These are phyloP conservation scores for Psephotus haematonotus DNA, from an alignment of 2,113 vertebrate genomes.

Conservation along the genomic window DNA sequence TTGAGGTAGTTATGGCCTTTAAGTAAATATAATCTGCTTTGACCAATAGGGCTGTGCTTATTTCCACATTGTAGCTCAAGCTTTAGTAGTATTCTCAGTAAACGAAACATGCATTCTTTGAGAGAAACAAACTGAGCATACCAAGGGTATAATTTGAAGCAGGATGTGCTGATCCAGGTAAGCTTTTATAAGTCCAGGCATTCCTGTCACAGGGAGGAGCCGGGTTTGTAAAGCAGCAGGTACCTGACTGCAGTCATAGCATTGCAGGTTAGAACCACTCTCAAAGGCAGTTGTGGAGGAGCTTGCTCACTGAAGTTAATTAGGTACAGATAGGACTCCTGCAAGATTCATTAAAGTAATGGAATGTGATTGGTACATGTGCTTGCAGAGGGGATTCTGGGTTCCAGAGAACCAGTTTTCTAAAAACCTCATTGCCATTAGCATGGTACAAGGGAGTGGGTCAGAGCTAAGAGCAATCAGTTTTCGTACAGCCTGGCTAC, in stretches of 20 bases:
- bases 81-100: not conserved
- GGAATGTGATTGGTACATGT: not conserved
- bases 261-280: accelerated
- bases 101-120: not conserved
- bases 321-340: not conserved
- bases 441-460: not conserved
- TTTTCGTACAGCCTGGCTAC: not conserved
- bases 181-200: not conserved
- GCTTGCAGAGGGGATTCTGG: not conserved
- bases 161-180: not conserved
- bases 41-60: not conserved
- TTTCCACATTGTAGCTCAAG: not conserved
- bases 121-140: not conserved
- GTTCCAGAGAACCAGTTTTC: not conserved
- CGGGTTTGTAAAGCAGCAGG: not conserved
- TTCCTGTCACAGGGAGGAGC: not conserved
- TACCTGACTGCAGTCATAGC: not conserved
- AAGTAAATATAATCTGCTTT: not conserved
- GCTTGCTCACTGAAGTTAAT: not conserved
- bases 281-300: not conserved
- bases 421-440: not conserved
- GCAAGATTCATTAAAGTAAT: not conserved
- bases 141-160: not conserved
- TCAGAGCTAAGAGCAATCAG: not conserved
- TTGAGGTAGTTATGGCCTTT: not conserved